Conservation (phyloP, 2,797 vertebrate genomes). For the Malurus leucopterus region DNA sequence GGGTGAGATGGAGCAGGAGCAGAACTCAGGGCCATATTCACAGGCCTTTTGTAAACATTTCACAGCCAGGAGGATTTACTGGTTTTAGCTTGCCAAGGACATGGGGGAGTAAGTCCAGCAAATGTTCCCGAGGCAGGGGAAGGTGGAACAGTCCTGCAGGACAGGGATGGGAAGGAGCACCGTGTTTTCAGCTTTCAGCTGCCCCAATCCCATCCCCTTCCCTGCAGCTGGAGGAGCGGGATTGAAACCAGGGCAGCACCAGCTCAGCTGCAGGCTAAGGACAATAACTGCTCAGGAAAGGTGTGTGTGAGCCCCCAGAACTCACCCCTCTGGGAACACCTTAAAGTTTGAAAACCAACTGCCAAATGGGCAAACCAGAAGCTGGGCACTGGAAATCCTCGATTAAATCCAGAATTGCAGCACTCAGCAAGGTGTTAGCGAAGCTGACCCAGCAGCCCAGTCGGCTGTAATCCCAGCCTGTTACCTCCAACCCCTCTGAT, state of each 20-base stretch:
- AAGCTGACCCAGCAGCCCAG: not conserved
- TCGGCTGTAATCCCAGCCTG: not conserved
- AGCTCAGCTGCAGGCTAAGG: not conserved
- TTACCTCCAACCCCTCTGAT: not conserved
- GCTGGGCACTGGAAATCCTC: not conserved
- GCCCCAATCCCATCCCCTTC: not conserved
- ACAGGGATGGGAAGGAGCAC: not conserved
- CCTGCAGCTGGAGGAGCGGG: not conserved
- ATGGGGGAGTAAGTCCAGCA: rapidly evolving
- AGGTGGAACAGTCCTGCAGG: not conserved
- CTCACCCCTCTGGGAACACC: rapidly evolving
- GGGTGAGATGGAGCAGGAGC: not conserved
- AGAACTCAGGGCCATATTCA: not conserved
- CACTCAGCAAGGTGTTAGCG: rapidly evolving
- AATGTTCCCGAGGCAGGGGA: not conserved
- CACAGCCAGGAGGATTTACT: not conserved
- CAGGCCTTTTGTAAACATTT: not conserved
- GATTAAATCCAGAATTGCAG: not conserved
- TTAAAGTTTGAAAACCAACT: not conserved
- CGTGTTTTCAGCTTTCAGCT: rapidly evolving
- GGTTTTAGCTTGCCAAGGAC: not conserved
- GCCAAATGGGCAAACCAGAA: not conserved
- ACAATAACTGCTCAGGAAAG: rapidly evolving
- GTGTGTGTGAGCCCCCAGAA: not conserved
- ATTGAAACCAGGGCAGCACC: not conserved